These are phyloP conservation scores for Psettodes erumei DNA, from an alignment of 2,113 vertebrate species.

Conservation along the genomic window DNA sequence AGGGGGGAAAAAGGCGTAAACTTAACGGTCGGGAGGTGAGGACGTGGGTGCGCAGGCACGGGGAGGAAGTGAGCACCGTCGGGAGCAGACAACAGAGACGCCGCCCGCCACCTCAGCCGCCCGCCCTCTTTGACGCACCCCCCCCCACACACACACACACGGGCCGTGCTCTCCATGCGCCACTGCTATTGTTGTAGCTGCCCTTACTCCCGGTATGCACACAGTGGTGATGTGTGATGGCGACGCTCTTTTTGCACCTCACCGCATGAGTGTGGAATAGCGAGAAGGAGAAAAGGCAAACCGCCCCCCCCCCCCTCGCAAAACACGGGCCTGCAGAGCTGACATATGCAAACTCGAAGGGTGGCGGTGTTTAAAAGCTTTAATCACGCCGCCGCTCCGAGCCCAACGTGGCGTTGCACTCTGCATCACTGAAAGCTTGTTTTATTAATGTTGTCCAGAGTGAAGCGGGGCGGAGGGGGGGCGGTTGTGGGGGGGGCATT, in stretches of 20 bases:
- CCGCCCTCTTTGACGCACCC: too few relatives aligned
- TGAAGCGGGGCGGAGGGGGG: constrained; percentile 53
- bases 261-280: constrained; percentile 32
- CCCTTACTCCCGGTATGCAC: too few relatives aligned
- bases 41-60: too few relatives aligned
- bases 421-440: constrained; percentile 80
- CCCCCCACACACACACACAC: too few relatives aligned
- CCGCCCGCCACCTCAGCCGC: too few relatives aligned
- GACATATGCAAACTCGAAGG: constrained; percentile 77
- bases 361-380: constrained; percentile 81
- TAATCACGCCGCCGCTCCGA: constrained; percentile 77
- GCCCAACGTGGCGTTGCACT: constrained; percentile 62
- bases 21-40: constrained; percentile 9
- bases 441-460: constrained; percentile 85
- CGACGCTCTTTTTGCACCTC: constrained; percentile 40
- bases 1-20: constrained; percentile 24
- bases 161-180: constrained; percentile 53
- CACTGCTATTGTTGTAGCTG: constrained; percentile 58
- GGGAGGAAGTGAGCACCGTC: too few relatives aligned
- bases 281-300: constrained; percentile 10
- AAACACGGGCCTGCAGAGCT: constrained; percentile 62
- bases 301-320: constrained; percentile 15
- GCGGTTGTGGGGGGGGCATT: constrained; percentile 46
- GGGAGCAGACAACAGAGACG: too few relatives aligned
- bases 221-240: too few relatives aligned